Percentiles rank a stretch among this genome's conserved stretches.
phyloP scores from a whole-genome alignment of 2,888 invertebrate genomes.

The Tetramorium bicarinatum region DNA sequence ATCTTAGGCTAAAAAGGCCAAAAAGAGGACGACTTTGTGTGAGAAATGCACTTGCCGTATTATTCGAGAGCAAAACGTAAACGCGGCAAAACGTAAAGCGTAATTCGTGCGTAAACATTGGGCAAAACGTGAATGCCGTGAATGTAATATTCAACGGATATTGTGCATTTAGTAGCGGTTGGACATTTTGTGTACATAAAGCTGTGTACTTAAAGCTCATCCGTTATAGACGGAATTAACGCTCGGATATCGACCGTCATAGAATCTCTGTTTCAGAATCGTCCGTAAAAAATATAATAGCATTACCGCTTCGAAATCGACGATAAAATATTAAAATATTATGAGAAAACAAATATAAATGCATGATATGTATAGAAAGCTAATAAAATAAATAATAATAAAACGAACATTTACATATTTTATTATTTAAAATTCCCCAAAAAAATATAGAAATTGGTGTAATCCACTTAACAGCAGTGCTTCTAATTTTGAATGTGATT shows the following conservation, averaged over 20 bases:
- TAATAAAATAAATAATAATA: background rate
- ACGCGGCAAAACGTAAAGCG: background rate
- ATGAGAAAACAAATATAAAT: background rate
- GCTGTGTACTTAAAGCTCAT: slow-evolving; percentile 11
- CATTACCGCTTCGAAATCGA: background rate
- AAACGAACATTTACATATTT: background rate
- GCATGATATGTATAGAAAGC: background rate
- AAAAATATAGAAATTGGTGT: background rate
- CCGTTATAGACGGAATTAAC: background rate
- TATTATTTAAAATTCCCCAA: too few species aligned
- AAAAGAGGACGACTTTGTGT: background rate
- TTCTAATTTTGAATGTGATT: background rate
- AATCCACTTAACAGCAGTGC: background rate
- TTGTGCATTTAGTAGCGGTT: background rate
- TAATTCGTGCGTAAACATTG: background rate
- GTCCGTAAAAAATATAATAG: background rate
- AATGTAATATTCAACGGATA: background rate
- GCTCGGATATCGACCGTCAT: background rate
- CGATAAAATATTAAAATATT: background rate
- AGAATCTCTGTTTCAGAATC: background rate
- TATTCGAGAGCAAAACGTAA: background rate
- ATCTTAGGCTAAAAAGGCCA: background rate
- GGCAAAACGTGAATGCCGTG: background rate
- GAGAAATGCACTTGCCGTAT: background rate
- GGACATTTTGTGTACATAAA: slow-evolving; percentile 21